phyloP scores from a whole-genome alignment of 2,888 invertebrate species.

The Noctua janthe region DNA sequence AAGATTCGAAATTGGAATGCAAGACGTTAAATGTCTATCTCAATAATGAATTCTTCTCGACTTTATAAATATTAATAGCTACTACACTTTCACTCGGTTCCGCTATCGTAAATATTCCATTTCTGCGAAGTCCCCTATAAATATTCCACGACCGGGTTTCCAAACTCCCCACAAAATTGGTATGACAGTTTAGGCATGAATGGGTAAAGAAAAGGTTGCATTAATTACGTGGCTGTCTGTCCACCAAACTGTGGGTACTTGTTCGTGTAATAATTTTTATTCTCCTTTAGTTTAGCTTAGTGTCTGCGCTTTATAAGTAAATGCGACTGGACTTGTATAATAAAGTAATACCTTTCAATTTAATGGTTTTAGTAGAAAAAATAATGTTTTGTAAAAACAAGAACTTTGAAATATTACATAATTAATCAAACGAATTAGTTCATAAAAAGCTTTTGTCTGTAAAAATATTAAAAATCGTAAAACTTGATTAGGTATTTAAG shows the following conservation, averaged over 20 bases:
- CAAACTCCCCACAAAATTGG: neutral
- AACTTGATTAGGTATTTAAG: neutral
- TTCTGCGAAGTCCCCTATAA: constrained; percentile 22
- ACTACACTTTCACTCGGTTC: constrained; percentile 13
- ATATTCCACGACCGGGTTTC: constrained; percentile 7
- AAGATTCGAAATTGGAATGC: neutral
- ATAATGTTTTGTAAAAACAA: neutral
- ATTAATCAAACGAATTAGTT: neutral
- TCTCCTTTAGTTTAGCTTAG: neutral
- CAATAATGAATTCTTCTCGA: neutral
- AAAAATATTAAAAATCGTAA: neutral
- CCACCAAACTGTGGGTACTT: neutral
- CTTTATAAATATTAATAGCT: constrained; percentile 37
- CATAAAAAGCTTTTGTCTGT: neutral
- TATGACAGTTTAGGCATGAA: constrained; percentile 4
- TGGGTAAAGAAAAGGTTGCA: neutral
- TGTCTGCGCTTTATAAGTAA: neutral
- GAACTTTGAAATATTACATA: neutral
- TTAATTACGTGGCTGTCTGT: neutral
- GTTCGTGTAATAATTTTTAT: neutral
- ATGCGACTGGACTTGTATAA: neutral
- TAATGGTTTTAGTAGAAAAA: neutral
- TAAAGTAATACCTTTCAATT: neutral
- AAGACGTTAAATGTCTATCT: neutral
- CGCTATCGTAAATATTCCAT: constrained; percentile 15